phyloP scores from a whole-genome alignment of 1,140 invertebrate genomes.

The Hesperophylax magnus region DNA sequence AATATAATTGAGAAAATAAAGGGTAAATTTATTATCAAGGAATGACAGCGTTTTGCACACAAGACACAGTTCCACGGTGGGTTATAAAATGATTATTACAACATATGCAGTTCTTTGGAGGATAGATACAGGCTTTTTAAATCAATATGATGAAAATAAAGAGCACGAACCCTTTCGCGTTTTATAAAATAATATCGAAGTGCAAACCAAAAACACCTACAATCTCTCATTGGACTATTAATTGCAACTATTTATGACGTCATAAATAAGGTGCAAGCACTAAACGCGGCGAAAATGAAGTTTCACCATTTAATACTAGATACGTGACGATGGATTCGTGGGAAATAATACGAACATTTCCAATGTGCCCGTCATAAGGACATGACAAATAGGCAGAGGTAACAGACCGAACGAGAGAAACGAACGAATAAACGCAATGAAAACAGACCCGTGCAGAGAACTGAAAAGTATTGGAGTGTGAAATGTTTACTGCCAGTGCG shows the following conservation, averaged over 20 bases:
- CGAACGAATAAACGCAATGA: background rate
- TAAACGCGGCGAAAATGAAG: background rate
- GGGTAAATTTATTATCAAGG: too few relatives aligned
- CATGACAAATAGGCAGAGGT: slow-evolving; percentile 25
- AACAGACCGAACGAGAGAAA: slow-evolving; percentile 13
- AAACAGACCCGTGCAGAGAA: background rate
- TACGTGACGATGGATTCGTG: slow-evolving; percentile 11
- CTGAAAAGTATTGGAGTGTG: background rate
- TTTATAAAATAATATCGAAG: too few relatives aligned
- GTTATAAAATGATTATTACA: too few relatives aligned
- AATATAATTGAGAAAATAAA: too few relatives aligned
- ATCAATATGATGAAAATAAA: background rate
- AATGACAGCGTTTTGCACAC: too few relatives aligned
- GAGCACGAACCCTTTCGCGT: too few relatives aligned
- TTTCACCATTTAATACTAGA: background rate
- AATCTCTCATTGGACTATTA: background rate
- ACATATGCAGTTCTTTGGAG: too few relatives aligned
- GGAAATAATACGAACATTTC: slow-evolving; percentile 11
- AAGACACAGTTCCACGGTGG: too few relatives aligned
- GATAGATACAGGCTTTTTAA: background rate
- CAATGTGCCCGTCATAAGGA: background rate
- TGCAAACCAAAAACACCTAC: background rate
- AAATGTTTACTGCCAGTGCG: slow-evolving; percentile 25
- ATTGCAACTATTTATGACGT: background rate
- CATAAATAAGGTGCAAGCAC: too few relatives aligned